Evolutionary conservation across 2,797 vertebrate genomes (phyloP).

Genomic region (Lophotriccus pileatus): DNA sequence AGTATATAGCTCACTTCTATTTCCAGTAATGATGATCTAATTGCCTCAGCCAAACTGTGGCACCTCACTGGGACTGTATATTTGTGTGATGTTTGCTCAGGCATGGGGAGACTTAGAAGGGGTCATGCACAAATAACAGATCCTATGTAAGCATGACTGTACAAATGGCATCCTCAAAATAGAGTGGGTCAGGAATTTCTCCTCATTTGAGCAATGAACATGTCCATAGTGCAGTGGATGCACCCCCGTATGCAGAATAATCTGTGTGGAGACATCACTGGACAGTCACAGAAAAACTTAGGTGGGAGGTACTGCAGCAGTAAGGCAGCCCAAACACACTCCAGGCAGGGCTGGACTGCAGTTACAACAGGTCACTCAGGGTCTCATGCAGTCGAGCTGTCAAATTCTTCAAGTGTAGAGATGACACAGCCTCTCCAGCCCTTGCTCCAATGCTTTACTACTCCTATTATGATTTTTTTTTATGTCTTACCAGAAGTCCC

Average conservation of each 20-base stretch:
- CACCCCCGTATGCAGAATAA: background rate
- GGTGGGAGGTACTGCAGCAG: background rate
- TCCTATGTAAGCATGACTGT: background rate
- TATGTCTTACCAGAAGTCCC: background rate
- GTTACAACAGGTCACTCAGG: background rate
- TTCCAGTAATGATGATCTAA: background rate
- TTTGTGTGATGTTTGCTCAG: background rate
- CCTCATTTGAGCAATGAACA: background rate
- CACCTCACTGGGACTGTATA: background rate
- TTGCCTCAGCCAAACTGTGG: background rate
- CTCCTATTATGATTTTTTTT: background rate
- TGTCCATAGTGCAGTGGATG: background rate
- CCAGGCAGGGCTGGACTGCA: background rate
- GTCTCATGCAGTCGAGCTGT: background rate
- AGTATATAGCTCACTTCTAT: background rate
- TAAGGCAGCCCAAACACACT: background rate
- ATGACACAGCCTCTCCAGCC: background rate
- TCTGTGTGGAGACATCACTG: background rate
- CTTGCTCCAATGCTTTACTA: background rate
- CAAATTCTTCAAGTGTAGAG: background rate
- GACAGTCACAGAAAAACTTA: background rate
- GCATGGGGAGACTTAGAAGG: background rate
- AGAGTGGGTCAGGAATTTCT: background rate
- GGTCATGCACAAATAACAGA: background rate
- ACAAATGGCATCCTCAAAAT: background rate